Conservation (phyloP, 2,797 vertebrate genomes). For the Pseudotriccus pelzelni region DNA sequence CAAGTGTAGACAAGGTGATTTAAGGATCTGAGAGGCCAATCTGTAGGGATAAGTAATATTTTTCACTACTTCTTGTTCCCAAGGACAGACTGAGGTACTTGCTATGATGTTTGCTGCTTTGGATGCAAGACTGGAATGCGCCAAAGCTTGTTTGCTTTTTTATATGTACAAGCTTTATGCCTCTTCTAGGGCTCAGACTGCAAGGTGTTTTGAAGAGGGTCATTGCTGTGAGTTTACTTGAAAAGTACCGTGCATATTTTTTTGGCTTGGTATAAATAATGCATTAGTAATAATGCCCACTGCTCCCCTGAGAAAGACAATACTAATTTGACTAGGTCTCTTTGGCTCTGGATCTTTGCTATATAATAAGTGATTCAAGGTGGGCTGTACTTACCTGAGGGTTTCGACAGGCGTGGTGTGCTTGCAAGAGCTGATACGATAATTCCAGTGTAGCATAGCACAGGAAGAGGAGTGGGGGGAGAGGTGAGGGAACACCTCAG, state of each 20-base stretch:
- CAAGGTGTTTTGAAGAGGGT: not conserved
- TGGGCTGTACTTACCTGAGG: not conserved
- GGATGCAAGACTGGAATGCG: not conserved
- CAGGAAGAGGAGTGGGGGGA: constrained; percentile 63
- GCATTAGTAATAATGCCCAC: not conserved
- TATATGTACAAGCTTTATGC: not conserved
- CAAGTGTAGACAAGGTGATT: not conserved
- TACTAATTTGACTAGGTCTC: not conserved
- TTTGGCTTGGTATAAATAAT: not conserved
- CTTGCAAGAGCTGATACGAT: constrained; percentile 19
- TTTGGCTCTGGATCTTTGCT: not conserved
- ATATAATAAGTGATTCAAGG: not conserved
- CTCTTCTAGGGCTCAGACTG: not conserved
- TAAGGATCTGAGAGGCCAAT: not conserved
- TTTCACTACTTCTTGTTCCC: not conserved
- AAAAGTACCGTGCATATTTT: not conserved
- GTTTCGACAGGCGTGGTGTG: constrained; percentile 54
- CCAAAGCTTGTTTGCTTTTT: not conserved
- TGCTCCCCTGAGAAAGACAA: not conserved
- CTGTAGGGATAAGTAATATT: not conserved
- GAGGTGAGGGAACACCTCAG: constrained; percentile 54
- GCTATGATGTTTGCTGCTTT: not conserved
- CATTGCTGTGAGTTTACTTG: not conserved
- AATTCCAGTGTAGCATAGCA: constrained; percentile 55
- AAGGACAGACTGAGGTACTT: not conserved